Evolutionary conservation across 1,140 invertebrate species (phyloP).

Genomic region (Trichonephila clavata): DNA sequence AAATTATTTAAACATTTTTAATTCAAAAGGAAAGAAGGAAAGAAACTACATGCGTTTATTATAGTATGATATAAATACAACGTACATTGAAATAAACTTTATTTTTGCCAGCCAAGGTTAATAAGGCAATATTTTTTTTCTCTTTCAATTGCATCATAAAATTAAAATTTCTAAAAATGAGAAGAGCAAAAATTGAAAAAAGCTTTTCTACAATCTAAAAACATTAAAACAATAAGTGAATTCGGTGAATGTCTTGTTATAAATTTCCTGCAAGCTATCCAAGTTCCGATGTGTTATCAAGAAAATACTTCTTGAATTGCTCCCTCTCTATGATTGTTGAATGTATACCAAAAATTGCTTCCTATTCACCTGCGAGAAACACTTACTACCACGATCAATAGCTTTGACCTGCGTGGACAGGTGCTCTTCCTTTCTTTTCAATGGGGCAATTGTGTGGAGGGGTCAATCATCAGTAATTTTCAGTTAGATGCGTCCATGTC

Average conservation of each 20-base stretch:
- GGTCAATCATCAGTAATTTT: not conserved
- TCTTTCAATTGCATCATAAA: too few relatives aligned
- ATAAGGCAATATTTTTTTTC: too few relatives aligned
- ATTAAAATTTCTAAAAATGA: too few relatives aligned
- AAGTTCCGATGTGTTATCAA: not conserved
- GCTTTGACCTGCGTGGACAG: not conserved
- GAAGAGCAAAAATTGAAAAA: too few relatives aligned
- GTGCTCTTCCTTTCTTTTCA: constrained; percentile 10
- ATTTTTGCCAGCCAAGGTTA: too few relatives aligned
- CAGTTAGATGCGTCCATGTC: not conserved
- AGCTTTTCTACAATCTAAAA: too few relatives aligned
- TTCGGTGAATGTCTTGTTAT: not conserved
- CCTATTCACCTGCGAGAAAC: constrained; percentile 30
- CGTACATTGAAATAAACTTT: too few relatives aligned
- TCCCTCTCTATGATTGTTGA: not conserved
- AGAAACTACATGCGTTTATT: too few relatives aligned
- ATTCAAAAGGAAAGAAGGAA: too few relatives aligned
- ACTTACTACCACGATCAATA: constrained; percentile 10
- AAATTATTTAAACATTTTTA: too few relatives aligned
- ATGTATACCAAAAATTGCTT: not conserved
- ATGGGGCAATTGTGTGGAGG: not conserved
- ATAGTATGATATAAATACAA: too few relatives aligned
- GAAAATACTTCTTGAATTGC: not conserved
- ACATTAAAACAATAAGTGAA: too few relatives aligned
- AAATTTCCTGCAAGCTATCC: not conserved